A percentile compares a stretch with the other conserved stretches of the same genome.
Conservation (phyloP, 2,797 vertebrate species). For the Channa striata region DNA sequence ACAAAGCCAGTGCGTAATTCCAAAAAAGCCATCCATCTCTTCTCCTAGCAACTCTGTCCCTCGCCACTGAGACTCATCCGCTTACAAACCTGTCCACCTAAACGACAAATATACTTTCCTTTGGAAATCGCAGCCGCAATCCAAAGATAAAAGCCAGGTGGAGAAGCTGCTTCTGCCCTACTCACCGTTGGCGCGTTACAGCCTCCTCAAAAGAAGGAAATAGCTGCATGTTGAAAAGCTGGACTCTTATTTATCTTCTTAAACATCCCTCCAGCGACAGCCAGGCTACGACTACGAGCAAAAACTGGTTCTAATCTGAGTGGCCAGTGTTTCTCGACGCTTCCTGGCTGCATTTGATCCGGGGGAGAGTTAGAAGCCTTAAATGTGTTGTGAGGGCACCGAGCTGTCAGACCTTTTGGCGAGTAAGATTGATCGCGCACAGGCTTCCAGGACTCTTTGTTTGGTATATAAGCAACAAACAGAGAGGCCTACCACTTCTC, state of each 20-base stretch:
- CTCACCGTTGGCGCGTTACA: constrained; percentile 72
- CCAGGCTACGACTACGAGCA: constrained; percentile 65
- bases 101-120: constrained; percentile 42
- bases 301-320: constrained; percentile 79
- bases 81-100: constrained; percentile 42
- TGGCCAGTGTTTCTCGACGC: constrained; percentile 89
- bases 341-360: constrained; percentile 96
- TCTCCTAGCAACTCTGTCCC: constrained; percentile 64
- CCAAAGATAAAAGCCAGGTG: constrained; percentile 62
- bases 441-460: constrained; percentile 98
- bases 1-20: constrained; percentile 88
- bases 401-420: constrained; percentile 99
- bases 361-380: constrained; percentile 95
- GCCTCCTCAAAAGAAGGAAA: constrained; percentile 53
- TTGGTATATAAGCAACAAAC: constrained; percentile 97
- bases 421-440: constrained; percentile 98
- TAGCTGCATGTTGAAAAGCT: constrained; percentile 54
- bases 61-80: constrained; percentile 45
- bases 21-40: constrained; percentile 77
- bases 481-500: constrained; percentile 79
- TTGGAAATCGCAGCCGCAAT: constrained; percentile 30
- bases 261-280: constrained; percentile 81
- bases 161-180: constrained; percentile 50
- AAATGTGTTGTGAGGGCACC: constrained; percentile 99
- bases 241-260: constrained; percentile 72